Base-by-base conservation (phyloP, 23 tunicate genomes). In the Corella eumyota region DNA sequence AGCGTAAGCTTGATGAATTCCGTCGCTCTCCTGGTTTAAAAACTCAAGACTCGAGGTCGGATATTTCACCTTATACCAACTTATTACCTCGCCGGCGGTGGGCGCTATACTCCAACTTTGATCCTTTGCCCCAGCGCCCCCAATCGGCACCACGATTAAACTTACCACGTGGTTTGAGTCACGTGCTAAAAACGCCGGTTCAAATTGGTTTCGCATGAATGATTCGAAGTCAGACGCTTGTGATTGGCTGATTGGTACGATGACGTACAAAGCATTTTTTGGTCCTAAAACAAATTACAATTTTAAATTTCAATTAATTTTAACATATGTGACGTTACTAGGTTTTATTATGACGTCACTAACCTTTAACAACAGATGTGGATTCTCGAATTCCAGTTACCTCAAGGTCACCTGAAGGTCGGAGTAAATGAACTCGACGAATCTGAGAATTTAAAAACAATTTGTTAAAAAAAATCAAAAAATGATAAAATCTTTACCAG, bases 141-240 rank as follows among this genome's bases (percentile, higher is more conserved):
- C 48, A 34, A 37, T 40, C 20, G 65, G 36, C 5, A 73, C 69
- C 24, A 70, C 76, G 7, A 84, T 56, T 3, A 84, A 68, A 37
- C 31, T 44, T 13, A 61, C 37, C 6, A 24, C 27, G 19, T 25
- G 29, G 25, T 30, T 4, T 29, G 30, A 32, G 9, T 32, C 50
- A 5, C 46, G 24, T 24, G 58, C 51, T 61, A 77, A 75, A 48
- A 77, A 78, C 4, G 71, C 34, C 9, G 78, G 75, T 45, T 85
- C 95, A 64, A 55, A 85, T 31, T 63, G 58, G 55, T 77, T 66
- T 38, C 85, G 73, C 80, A 85, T 70, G 61, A 77, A 85, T 2
- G 59, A 32, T 30, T 85, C 95, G 21, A 85, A 65, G 30, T 71
- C 75, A 26, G 66, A 17, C 25, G 71, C 20, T n/a, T 56, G 60